A percentile compares a stretch with the other conserved stretches of the same genome.
Conservation (phyloP, 2,797 vertebrate genomes). For the Brachyrhaphis roseni region DNA sequence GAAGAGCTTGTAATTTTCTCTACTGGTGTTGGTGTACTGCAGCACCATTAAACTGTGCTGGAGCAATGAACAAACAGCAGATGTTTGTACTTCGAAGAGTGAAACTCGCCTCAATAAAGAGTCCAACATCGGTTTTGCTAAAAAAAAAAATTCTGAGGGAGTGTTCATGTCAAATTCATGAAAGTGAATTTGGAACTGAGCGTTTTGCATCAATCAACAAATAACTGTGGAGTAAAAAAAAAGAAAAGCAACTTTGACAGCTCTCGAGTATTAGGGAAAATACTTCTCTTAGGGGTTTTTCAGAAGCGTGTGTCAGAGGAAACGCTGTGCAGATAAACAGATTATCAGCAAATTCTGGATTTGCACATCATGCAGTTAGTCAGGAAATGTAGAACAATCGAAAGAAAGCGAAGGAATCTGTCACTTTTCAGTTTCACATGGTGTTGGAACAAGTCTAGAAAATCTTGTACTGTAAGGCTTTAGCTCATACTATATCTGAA, state of each 20-base stretch:
- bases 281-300: neutral
- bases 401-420: neutral
- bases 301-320: neutral
- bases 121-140: neutral
- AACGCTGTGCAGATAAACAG: neutral
- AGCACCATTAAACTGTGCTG: neutral
- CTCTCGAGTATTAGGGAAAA: neutral
- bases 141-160: slow-evolving; percentile 11
- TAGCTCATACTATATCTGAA: neutral
- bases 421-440: slow-evolving; percentile 6
- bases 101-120: neutral
- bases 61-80: slow-evolving; percentile 6
- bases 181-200: slow-evolving; percentile 17
- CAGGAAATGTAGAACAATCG: neutral
- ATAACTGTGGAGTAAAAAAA: neutral
- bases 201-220: slow-evolving; percentile 15
- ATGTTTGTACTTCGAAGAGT: neutral
- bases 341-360: neutral
- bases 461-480: neutral
- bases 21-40: neutral
- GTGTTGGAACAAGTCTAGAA: slow-evolving; percentile 1
- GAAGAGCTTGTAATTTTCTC: neutral
- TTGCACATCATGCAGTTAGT: neutral
- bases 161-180: slow-evolving; percentile 4
- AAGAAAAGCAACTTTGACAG: slow-evolving; percentile 1